Base-by-base conservation (phyloP, 2,888 invertebrate species). In the Augiades crinisus region DNA sequence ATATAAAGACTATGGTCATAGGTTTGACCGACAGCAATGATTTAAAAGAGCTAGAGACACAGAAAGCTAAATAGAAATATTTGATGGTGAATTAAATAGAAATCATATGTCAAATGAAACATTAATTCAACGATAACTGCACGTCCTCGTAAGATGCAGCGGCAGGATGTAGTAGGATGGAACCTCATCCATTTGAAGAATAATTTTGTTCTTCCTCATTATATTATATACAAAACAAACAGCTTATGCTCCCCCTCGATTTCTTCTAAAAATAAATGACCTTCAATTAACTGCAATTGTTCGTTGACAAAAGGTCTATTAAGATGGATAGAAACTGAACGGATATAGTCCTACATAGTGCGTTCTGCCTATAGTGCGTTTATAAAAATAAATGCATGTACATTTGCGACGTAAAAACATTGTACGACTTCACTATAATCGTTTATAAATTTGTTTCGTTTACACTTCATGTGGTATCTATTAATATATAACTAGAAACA, bases 301-400 rank as follows among this genome's bases (percentile, higher is more conserved):
- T 30, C 36, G 13, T 19, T 21, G 43, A 50, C 43, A 50, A 50
- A 43, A 50, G 43, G 12, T 22, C 13, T 43, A 43, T 50, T 36
- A 36, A 50, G 43, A 50, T 43, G 36, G 43, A 50, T 49, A 12
- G 14, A 34, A 34, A 34, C 13, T 2, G 13, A 40, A 27, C 19
- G 43, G 7, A 27, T 24, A 5, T 17, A 17, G 16, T 22, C 34
- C n/a, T n/a, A n/a, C n/a, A n/a, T n/a, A n/a, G n/a, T n/a, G n/a
- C n/a, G n/a, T n/a, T n/a, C n/a, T n/a, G n/a, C n/a, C n/a, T n/a
- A n/a, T 43, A 12, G 12, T 27, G 4, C 5, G 24, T 14, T 41
- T n/a, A 13, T 22, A 49, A 34, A 40, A 24, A 41, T 34, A 13
- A 34, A 21, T n/a, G 10, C 10, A 34, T 16, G 8, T 8, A 16